Base-by-base conservation (phyloP, 2,797 vertebrate species). In the Odontamblyopus rebecca region DNA sequence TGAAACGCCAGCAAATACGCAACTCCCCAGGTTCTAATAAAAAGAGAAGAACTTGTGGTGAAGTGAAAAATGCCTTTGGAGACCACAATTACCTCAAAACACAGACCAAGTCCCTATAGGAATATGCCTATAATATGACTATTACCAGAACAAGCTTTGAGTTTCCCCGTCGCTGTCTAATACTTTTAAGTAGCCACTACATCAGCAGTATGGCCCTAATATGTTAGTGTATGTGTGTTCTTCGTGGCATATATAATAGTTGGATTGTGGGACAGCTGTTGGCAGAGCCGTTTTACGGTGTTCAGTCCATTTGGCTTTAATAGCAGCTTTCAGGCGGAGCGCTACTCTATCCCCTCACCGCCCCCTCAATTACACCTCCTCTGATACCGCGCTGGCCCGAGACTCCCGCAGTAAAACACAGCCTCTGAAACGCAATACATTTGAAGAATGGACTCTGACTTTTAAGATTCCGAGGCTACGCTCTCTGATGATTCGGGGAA, bases 331-430 rank as follows among this genome's bases (percentile, higher is more conserved):
- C 86, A 91, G 90, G 85, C 86, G 82, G 86, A 87, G 83, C 85
- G 86, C 88, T 88, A 85, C 92, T 92, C 88, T 89, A 82, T 85
- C 90, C 90, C 89, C 89, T 86, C 88, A 80, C 90, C 90, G 89
- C 92, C 92, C 91, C 91, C 90, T 93, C 91, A 92, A 92, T 93
- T 92, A 93, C 89, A 91, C 91, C 92, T 91, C 90, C 85, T 88
- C 87, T 93, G 91, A 92, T 92, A 90, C 89, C 88, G 81, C 78
- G 83, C 83, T 89, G 89, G 90, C 90, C 88, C 84, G 80, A 91
- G 88, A 90, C 85, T 86, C 84, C 76, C 72, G 84, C 81, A 85
- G 87, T 86, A 83, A 86, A 88, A 74, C 64, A 72, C 75, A 70
- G 72, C 78, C 85, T 86, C 88, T 90, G 90, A 91, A 93, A 93